phyloP scores from a whole-genome alignment of 2,113 vertebrate genomes.

The Zeus faber region DNA sequence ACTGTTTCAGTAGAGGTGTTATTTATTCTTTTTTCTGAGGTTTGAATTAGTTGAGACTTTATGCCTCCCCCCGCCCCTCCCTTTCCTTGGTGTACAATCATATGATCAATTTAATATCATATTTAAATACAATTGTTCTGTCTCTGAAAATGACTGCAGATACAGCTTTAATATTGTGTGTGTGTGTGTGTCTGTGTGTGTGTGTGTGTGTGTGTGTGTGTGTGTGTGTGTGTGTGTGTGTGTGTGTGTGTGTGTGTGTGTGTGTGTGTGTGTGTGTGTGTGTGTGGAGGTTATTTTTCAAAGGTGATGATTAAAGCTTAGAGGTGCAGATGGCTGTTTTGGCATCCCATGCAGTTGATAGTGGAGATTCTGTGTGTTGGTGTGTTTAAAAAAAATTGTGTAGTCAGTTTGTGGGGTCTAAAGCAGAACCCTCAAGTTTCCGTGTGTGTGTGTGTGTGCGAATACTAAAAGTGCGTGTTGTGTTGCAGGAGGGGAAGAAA shows the following conservation, averaged over 20 bases:
- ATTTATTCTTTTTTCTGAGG: constrained; percentile 3
- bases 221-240: constrained; percentile 1
- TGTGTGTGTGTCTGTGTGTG: background rate
- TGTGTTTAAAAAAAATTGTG: background rate
- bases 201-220: background rate
- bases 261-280: background rate
- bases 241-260: constrained; percentile 1
- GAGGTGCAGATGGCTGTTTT: constrained; percentile 71
- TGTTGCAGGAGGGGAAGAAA: background rate
- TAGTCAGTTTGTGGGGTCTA: background rate
- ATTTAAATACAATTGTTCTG: constrained; percentile 2
- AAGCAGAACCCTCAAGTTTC: background rate
- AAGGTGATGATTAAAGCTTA: constrained; percentile 35
- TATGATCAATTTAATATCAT: constrained; percentile 3
- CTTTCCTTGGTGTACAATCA: constrained; percentile 43
- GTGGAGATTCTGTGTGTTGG: background rate
- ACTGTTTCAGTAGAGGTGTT: constrained; percentile 10
- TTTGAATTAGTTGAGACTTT: constrained; percentile 37
- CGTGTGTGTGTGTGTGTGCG: constrained; percentile 6
- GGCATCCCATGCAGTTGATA: no score
- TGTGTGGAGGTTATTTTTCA: no score
- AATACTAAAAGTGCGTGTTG: constrained; percentile 2
- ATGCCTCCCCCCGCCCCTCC: constrained; percentile 1
- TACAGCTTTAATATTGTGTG: background rate
- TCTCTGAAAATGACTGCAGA: constrained; percentile 25